Percentiles rank a stretch among this genome's conserved stretches.
These are phyloP conservation scores for Siniperca scherzeri DNA, from an alignment of 2,797 vertebrate species.

Conservation along the genomic window DNA sequence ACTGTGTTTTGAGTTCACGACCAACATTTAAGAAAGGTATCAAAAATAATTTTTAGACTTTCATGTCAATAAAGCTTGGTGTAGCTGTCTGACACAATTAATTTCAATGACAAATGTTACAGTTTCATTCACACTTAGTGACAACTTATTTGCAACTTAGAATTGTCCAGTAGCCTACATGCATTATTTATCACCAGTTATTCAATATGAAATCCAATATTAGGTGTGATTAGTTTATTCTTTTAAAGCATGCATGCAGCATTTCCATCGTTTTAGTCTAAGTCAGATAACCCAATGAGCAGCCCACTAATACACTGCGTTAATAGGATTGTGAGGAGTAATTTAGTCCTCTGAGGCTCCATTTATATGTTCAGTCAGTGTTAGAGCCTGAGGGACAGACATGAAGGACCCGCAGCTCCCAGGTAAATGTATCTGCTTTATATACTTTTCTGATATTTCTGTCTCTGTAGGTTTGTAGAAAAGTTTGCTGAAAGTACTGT, in stretches of 20 bases:
- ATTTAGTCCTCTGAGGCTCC: slow-evolving; percentile 57
- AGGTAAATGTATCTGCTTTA: slow-evolving; percentile 74
- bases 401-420: slow-evolving; percentile 83
- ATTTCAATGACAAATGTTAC: not conserved
- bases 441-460: not conserved
- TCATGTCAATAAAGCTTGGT: not conserved
- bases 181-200: not conserved
- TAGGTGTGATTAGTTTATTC: not conserved
- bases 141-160: not conserved
- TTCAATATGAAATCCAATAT: not conserved
- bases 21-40: not conserved
- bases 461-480: not conserved
- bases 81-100: not conserved
- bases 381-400: slow-evolving; percentile 48
- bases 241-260: slow-evolving; percentile 46
- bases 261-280: slow-evolving; percentile 44
- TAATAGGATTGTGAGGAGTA: slow-evolving; percentile 83
- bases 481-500: not conserved
- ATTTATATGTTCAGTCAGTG: slow-evolving; percentile 59
- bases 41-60: not conserved
- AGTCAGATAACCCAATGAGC: slow-evolving; percentile 52
- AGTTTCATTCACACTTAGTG: not conserved
- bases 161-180: not conserved
- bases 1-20: not conserved
- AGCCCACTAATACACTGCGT: slow-evolving; percentile 69